These are phyloP conservation scores for Cephalopholis sonnerati DNA, from an alignment of 2,113 vertebrate genomes.

Conservation along the genomic window DNA sequence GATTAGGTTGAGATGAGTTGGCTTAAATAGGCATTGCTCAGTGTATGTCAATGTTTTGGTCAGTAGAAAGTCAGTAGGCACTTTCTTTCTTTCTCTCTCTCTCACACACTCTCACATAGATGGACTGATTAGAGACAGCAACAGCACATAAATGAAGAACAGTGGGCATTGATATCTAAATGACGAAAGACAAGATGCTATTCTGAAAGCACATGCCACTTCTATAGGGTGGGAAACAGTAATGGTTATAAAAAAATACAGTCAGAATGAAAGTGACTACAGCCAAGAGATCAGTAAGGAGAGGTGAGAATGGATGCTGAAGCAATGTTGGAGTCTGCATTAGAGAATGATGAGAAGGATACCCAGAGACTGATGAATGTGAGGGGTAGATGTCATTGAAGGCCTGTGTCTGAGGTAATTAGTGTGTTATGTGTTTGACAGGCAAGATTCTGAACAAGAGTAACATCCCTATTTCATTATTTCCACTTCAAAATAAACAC, in stretches of 20 bases:
- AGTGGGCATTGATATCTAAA: slow-evolving; percentile 59
- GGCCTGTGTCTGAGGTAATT: slow-evolving; percentile 42
- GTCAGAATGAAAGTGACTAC: slow-evolving; percentile 13
- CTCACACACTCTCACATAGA: slow-evolving; percentile 52
- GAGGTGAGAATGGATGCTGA: background rate
- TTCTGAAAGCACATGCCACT: slow-evolving; percentile 15
- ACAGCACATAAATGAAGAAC: slow-evolving; percentile 71
- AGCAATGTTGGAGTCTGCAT: slow-evolving; percentile 8
- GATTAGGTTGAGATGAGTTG: slow-evolving; percentile 37
- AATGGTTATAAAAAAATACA: background rate
- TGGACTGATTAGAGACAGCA: slow-evolving; percentile 84
- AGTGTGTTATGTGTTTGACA: slow-evolving; percentile 48
- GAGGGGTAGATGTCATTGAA: background rate
- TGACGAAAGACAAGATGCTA: slow-evolving; percentile 19
- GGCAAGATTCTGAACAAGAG: background rate
- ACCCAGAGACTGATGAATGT: background rate
- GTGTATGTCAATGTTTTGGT: slow-evolving; percentile 51
- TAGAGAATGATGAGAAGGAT: background rate
- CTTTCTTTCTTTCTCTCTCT: slow-evolving; percentile 27
- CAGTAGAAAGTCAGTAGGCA: slow-evolving; percentile 58
- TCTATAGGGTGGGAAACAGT: background rate
- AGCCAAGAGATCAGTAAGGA: slow-evolving; percentile 18
- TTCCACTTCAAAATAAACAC: slow-evolving; percentile 31
- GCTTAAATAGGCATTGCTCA: slow-evolving; percentile 32
- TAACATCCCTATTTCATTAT: background rate